Conservation (phyloP, 2,797 vertebrate genomes). For the Cyclopterus lumpus region DNA sequence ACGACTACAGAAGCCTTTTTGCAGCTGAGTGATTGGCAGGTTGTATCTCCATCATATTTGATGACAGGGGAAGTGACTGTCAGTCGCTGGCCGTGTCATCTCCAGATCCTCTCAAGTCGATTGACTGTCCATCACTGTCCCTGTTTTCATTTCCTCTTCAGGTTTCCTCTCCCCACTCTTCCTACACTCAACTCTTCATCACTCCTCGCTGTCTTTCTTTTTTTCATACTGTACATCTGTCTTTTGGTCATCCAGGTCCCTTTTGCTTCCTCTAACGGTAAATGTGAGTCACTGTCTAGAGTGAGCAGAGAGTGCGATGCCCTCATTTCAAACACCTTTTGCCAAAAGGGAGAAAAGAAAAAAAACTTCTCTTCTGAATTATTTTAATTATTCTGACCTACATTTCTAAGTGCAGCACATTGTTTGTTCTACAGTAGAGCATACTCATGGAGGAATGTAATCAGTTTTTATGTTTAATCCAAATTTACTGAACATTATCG, state of each 20-base stretch:
- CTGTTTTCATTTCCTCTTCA: conserved; percentile 48
- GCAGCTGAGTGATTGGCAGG: conserved; percentile 55
- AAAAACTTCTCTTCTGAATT: conserved; percentile 8
- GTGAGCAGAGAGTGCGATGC: conserved; percentile 2
- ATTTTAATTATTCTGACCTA: conserved; percentile 33
- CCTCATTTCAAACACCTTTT: conserved; percentile 45
- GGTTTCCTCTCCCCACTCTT: conserved; percentile 34
- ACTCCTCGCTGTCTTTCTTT: conserved; percentile 18
- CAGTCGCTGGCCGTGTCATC: conserved; percentile 20
- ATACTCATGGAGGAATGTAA: neutral
- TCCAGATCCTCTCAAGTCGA: conserved; percentile 51
- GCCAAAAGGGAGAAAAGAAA: conserved; percentile 18
- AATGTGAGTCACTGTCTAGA: conserved; percentile 31
- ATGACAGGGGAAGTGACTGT: conserved; percentile 52
- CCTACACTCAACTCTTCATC: conserved; percentile 21
- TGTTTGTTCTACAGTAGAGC: neutral
- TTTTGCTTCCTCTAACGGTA: conserved; percentile 19
- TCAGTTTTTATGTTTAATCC: conserved; percentile 5
- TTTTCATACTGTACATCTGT: neutral
- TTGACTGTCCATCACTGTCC: conserved; percentile 59
- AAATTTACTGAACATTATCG: neutral
- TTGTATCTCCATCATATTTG: conserved; percentile 53
- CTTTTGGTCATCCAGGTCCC: conserved; percentile 15
- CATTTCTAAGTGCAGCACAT: neutral
- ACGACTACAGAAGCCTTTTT: conserved; percentile 42